Evolutionary conservation across 2,888 invertebrate species (phyloP).

Genomic region (Eucera pruinosa): DNA sequence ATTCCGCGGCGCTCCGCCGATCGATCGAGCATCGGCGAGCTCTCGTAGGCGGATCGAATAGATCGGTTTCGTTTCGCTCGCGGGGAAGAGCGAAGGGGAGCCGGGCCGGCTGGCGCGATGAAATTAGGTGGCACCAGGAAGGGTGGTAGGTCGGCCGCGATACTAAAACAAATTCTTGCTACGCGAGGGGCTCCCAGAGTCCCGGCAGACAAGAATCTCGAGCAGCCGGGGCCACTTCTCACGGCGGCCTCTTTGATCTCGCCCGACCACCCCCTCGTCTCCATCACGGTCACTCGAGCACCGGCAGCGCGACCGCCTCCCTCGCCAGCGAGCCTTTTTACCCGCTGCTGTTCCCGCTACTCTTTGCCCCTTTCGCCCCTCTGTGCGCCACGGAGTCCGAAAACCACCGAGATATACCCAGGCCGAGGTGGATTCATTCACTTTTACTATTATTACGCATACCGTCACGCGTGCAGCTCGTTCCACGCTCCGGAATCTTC

Average conservation of each 20-base stretch:
- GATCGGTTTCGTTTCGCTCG: no score
- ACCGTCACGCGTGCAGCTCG: constrained; percentile 76
- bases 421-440: constrained; percentile 74
- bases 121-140: constrained; percentile 52
- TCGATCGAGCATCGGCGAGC: no score
- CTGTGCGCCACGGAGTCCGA: constrained; percentile 27
- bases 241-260: constrained; percentile 82
- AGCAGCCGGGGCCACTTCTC: constrained; percentile 83
- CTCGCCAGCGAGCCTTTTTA: constrained; percentile 63
- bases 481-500: constrained; percentile 64
- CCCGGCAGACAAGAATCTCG: constrained; percentile 82
- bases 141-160: constrained; percentile 69
- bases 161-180: constrained; percentile 80
- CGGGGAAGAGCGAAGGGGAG: no score
- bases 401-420: constrained; percentile 44
- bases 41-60: no score
- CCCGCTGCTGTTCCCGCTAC: constrained; percentile 38
- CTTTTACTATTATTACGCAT: constrained; percentile 82
- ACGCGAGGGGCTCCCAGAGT: constrained; percentile 75
- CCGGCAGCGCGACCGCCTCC: constrained; percentile 62
- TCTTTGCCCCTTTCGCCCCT: constrained; percentile 31
- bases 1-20: constrained; percentile 17
- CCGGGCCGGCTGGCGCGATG: background rate
- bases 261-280: constrained; percentile 73
- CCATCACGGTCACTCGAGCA: constrained; percentile 73